These are phyloP conservation scores for Apteryx owenii DNA, from an alignment of 2,113 vertebrate genomes.

Conservation along the genomic window DNA sequence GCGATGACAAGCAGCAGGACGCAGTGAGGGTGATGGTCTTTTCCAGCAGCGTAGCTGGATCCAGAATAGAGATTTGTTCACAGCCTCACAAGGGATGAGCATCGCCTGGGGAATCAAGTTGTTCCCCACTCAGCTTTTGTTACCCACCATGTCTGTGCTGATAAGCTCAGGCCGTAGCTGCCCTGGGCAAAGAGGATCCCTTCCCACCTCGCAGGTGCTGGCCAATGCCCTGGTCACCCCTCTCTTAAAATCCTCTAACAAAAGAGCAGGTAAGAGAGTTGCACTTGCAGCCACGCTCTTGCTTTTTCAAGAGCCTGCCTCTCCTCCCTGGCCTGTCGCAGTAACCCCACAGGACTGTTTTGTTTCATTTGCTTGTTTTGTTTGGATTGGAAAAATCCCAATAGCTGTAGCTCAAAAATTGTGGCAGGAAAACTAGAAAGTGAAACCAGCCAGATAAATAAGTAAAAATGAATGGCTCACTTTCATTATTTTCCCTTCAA, in stretches of 20 bases:
- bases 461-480: neutral
- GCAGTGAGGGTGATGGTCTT: neutral
- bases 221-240: neutral
- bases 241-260: neutral
- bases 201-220: rapidly evolving
- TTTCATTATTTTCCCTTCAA: neutral
- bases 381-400: conserved; percentile 3
- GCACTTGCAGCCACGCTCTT: neutral
- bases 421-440: conserved; percentile 7
- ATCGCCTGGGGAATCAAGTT: neutral
- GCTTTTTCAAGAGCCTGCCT: neutral
- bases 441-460: neutral
- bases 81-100: rapidly evolving
- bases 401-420: conserved; percentile 3
- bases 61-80: neutral
- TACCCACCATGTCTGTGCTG: rapidly evolving
- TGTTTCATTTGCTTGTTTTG: conserved; percentile 12
- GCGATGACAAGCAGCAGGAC: rapidly evolving
- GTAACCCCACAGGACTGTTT: neutral
- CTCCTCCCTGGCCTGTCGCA: neutral
- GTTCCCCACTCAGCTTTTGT: neutral
- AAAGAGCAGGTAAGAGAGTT: neutral
- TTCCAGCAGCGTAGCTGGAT: neutral
- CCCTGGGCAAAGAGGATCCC: neutral
- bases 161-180: neutral